These are phyloP conservation scores for Beaufortia kweichowensis DNA, from an alignment of 2,113 vertebrate genomes.

Conservation along the genomic window DNA sequence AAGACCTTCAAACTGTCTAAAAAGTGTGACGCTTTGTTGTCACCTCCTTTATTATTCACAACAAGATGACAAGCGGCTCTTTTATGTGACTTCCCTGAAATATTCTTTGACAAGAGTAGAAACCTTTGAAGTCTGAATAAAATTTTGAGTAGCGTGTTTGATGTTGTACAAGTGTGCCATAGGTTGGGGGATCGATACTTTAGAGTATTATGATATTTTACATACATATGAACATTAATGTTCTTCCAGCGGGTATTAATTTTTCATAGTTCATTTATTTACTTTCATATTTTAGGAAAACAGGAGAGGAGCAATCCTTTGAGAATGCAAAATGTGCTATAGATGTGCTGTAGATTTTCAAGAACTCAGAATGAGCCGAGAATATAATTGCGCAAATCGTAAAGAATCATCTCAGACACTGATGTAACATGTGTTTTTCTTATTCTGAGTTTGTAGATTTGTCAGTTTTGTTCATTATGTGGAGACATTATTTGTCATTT, in stretches of 20 bases:
- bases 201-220: no score
- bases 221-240: no score
- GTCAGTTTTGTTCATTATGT: not conserved
- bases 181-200: not conserved
- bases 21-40: slow-evolving; percentile 21
- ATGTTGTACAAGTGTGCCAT: not conserved
- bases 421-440: not conserved
- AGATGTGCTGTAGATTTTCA: no score
- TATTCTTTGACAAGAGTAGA: not conserved
- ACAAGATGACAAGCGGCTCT: slow-evolving; percentile 23
- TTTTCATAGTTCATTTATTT: not conserved
- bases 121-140: slow-evolving; percentile 38
- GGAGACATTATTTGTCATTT: no score
- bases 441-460: not conserved
- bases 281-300: not conserved
- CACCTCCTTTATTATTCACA: slow-evolving; percentile 35
- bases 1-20: slow-evolving; percentile 18
- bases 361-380: no score
- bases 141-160: slow-evolving; percentile 1
- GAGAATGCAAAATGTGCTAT: not conserved
- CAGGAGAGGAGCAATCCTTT: not conserved
- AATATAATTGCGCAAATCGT: no score
- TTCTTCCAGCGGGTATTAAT: not conserved
- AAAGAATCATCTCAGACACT: no score
- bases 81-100: slow-evolving; percentile 3